phyloP scores from a whole-genome alignment of 2,888 invertebrate species.

The Leptinotarsa juncta region DNA sequence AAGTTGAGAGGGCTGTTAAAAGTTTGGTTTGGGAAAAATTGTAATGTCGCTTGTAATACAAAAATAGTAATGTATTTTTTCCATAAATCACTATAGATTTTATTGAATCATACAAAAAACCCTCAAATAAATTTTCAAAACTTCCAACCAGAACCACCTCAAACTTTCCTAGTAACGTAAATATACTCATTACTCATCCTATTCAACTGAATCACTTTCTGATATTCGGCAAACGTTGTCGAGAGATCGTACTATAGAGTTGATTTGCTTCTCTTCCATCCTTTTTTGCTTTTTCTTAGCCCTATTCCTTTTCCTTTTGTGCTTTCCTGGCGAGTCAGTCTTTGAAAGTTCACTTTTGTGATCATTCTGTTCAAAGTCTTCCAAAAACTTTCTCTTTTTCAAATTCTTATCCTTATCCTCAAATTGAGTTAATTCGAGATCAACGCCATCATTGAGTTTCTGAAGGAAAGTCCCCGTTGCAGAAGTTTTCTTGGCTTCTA shows the following conservation, averaged over 20 bases:
- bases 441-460: slow-evolving; percentile 46
- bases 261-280: slow-evolving; percentile 54
- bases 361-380: slow-evolving; percentile 48
- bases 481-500: slow-evolving; percentile 50
- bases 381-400: slow-evolving; percentile 57
- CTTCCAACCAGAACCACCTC: slow-evolving; percentile 1
- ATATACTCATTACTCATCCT: background rate
- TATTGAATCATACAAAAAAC: slow-evolving; percentile 6
- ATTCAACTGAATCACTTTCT: slow-evolving; percentile 52
- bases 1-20: no score
- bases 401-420: slow-evolving; percentile 49
- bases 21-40: no score
- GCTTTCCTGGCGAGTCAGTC: slow-evolving; percentile 44
- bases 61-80: slow-evolving; percentile 20
- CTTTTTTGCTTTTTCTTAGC: slow-evolving; percentile 52
- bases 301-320: slow-evolving; percentile 48
- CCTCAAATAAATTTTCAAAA: slow-evolving; percentile 2
- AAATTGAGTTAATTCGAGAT: slow-evolving; percentile 43
- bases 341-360: slow-evolving; percentile 44
- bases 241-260: slow-evolving; percentile 57
- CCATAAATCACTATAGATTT: slow-evolving; percentile 1
- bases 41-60: slow-evolving; percentile 7
- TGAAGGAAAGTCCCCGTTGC: slow-evolving; percentile 50
- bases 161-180: background rate
- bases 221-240: slow-evolving; percentile 60